Conservation (phyloP, 1,140 invertebrate species). For the Pogonomyrmex californicus region DNA sequence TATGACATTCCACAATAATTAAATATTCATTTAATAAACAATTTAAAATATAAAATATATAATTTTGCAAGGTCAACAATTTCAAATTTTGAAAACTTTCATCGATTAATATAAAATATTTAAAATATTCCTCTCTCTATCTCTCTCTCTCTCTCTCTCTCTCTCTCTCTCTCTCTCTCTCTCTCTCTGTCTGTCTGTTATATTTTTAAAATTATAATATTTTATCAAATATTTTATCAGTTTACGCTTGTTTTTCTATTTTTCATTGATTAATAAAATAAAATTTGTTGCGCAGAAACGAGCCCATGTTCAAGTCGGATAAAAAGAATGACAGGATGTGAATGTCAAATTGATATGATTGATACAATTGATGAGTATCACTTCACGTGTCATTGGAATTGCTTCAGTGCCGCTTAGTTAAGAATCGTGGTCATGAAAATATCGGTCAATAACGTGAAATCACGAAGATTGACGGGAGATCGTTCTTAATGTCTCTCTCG, state of each 20-base stretch:
- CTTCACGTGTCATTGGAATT: constrained; percentile 19
- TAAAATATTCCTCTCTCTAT: neutral
- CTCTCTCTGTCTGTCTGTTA: neutral
- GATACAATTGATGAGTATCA: constrained; percentile 9
- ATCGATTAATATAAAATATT: constrained; percentile 13
- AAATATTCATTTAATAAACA: constrained; percentile 24
- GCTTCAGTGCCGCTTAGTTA: constrained; percentile 30
- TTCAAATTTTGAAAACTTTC: neutral
- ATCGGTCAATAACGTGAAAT: constrained; percentile 36
- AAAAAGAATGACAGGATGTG: constrained; percentile 7
- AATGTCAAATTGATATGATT: constrained; percentile 14
- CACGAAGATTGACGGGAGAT: neutral
- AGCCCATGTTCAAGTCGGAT: neutral
- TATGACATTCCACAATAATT: neutral
- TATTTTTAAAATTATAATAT: neutral
- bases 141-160: no score
- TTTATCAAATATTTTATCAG: neutral
- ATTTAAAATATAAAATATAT: constrained; percentile 19
- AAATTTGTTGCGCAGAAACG: constrained; percentile 12
- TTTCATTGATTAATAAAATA: neutral
- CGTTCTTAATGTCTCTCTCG: constrained; percentile 17
- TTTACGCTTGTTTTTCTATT: neutral
- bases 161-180: no score
- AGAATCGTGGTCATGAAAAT: constrained; percentile 27
- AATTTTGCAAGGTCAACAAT: neutral